A percentile compares a stretch with the other conserved stretches of the same genome.
Evolutionary conservation across 2,113 vertebrate genomes (phyloP).

Genomic region (Pseudopodoces humilis): DNA sequence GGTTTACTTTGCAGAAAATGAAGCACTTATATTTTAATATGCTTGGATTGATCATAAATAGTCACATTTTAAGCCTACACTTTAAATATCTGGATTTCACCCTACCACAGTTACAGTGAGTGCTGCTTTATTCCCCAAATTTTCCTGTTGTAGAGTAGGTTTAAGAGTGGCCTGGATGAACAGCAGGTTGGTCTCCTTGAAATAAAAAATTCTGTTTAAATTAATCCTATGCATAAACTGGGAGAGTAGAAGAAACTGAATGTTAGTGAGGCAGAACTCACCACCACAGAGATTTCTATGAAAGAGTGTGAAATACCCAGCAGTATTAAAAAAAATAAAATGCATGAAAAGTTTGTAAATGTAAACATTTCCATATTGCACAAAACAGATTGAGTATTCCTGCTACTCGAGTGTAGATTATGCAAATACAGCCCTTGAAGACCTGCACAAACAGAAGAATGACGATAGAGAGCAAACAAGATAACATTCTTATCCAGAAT

Average conservation of each 20-base stretch:
- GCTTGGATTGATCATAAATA: conserved; percentile 27
- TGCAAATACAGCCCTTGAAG: conserved; percentile 29
- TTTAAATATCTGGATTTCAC: neutral
- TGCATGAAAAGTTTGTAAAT: neutral
- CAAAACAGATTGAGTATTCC: neutral
- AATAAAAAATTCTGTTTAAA: conserved; percentile 21
- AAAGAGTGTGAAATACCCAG: neutral
- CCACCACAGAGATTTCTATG: neutral
- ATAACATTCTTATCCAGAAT: conserved; percentile 7
- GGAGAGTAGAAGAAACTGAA: neutral
- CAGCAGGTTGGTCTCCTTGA: neutral
- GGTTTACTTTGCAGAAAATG: conserved; percentile 48
- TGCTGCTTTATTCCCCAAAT: conserved; percentile 1
- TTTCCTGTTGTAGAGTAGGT: neutral
- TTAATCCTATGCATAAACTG: neutral
- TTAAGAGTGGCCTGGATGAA: neutral
- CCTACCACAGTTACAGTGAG: neutral
- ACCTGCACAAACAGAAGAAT: conserved; percentile 18
- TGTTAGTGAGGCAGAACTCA: neutral
- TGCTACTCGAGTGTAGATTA: conserved; percentile 13
- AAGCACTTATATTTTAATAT: conserved; percentile 43
- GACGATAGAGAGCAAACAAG: conserved; percentile 4
- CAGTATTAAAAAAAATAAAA: neutral
- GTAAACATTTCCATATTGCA: conserved; percentile 9
- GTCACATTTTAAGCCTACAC: neutral